Evolutionary conservation across 1,140 invertebrate species (phyloP).

Genomic region (Neelides sp.): DNA sequence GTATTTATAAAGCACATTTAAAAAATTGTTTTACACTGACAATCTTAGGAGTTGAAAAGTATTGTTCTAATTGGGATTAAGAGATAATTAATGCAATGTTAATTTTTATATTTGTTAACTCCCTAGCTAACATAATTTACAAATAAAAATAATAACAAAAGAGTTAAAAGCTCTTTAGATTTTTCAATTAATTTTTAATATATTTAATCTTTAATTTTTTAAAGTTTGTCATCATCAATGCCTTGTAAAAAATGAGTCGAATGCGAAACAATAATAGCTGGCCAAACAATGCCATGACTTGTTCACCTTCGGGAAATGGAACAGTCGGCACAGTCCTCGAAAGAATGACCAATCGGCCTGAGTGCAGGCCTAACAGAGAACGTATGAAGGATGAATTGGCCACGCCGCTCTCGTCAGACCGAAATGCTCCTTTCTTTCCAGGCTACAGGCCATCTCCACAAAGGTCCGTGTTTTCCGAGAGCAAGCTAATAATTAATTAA

Average conservation of each 20-base stretch:
- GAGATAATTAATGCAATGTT: no score
- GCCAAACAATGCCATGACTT: neutral
- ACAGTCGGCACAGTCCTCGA: neutral
- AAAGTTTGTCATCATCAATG: neutral
- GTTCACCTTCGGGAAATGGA: neutral
- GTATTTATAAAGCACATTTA: no score
- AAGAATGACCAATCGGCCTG: neutral
- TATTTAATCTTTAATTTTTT: neutral
- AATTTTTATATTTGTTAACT: no score
- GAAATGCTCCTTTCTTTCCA: constrained; percentile 1
- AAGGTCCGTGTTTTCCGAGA: neutral
- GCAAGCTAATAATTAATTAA: neutral
- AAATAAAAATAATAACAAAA: no score
- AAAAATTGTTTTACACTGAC: no score
- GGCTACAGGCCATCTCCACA: neutral
- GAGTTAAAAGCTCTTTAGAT: no score
- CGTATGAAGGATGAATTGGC: constrained; percentile 8
- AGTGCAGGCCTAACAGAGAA: neutral
- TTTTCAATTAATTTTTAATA: no score
- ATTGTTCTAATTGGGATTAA: no score
- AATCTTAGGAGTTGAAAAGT: no score
- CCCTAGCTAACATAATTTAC: no score
- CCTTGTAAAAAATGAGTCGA: neutral
- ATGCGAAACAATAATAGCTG: neutral
- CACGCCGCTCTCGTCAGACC: neutral